Base-by-base conservation (phyloP, 2,113 vertebrate genomes). In the Chamaetylas fuelleborni region DNA sequence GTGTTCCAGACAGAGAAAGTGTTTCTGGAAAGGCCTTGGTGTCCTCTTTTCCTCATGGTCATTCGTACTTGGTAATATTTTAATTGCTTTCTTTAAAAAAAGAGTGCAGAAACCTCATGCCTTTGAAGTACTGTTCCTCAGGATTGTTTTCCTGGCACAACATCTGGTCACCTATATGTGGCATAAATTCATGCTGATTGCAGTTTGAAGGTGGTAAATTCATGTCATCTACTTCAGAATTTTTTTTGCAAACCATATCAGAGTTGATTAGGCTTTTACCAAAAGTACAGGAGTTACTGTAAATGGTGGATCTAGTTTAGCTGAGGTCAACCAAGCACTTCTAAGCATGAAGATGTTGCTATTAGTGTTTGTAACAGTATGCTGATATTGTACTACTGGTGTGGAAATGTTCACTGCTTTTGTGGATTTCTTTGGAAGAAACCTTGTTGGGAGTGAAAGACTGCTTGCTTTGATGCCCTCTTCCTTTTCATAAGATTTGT, bases 41-140 rank as follows among this genome's bases (percentile, higher is more conserved):
- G 8, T 22, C 20, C 51, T 47, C 19, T 90, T 92, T 69, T 74
- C 11, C 47, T 45, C 31, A 24, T 50, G 33, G 12, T 70, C 1
- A 6, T 57, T 92, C 3, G 0, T 38, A 14, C 34, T 60, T 50
- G 4, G 23, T 29, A 22, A 34, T 60, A 25, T 78, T 81, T 61
- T 26, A 50, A 23, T 48, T 47, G 22, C 4, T 87, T 78, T 42
- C 40, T 91, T 11, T 40, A 43, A n/a, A 34, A 58, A 51, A 6
- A 53, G 8, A 45, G 17, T 25, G 11, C 15, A n/a, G 25, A 90
- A 81, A 5, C 14, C n/a, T 51, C 34, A 42, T 0, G 0, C 38
- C 33, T 87, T 53, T 38, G 24, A 92, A 61, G 40, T 16, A 17
- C 5, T 79, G 10, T 12, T 62, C 33, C 87, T 70, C 29, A 45